Evolutionary conservation across 2,797 vertebrate species (phyloP), one percentile per base, ranked within the genome.

Genomic region (Cyclura pinguis): DNA sequence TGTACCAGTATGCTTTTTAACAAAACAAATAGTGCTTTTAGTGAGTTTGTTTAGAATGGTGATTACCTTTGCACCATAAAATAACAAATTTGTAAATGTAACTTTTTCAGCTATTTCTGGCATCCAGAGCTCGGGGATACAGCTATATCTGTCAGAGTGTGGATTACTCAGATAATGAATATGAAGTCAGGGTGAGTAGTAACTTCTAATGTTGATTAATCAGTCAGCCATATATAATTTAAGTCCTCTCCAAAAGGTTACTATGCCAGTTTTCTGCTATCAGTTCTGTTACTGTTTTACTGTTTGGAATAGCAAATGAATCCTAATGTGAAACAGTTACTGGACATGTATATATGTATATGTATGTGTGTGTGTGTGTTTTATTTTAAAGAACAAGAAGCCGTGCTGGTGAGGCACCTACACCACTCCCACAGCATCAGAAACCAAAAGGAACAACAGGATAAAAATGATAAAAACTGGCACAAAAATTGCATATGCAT

Each of bases 61-160:
- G 81, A 67, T 80, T 92, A 32, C 50, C 89, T 35, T 72, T 24
- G 29, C 2, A 2, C 29, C 67, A 27, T 29, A 29, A 14, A 77
- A 77, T 88, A 72, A 69, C 67, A 69, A 92, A 96, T 69, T 1
- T 92, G 1, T 94, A 78, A 78, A 84, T 85, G 90, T 95, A 77
- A 83, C 95, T 86, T 95, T 93, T 96, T 69, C 96, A 99, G 99
- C 97, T 99, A 92, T 98, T 99, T 93, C 97, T 99, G 96, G 98
- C 98, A 67, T 98, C 99, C 0, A 98, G 98, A 96, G 97, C 98
- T 84, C 99, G 99, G 64, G 98, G 98, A 93, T 99, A 99, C 97
- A 99, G 99, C 95, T 99, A 99, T 96, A 97, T 99, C 93, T 99
- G 99, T 96, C 99, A 99, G 95, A 96, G 96, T 18, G 99, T 99